Conservation (phyloP, 2,888 invertebrate species). For the Callinectes sapidus region DNA sequence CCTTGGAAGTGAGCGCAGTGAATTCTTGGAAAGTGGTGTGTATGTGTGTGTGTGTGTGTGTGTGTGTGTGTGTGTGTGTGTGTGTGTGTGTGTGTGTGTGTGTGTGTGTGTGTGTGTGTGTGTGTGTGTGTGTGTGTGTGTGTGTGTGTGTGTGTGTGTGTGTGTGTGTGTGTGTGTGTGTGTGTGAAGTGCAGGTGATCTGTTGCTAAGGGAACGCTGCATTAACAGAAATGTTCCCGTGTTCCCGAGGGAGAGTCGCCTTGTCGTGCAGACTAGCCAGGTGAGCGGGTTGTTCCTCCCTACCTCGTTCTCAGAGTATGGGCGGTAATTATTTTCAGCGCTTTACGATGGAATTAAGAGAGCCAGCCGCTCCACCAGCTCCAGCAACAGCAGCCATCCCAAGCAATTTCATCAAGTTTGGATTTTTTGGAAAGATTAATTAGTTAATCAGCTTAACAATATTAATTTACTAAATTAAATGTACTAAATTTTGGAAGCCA, state of each 20-base stretch:
- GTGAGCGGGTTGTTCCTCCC: not conserved
- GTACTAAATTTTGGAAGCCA: not conserved
- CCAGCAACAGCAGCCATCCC: not conserved
- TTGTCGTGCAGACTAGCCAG: not conserved
- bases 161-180: constrained; percentile 25
- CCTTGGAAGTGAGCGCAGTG: not conserved
- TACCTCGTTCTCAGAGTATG: not conserved
- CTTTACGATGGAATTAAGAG: not conserved
- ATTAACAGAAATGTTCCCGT: not conserved
- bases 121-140: constrained; percentile 25
- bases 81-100: constrained; percentile 25
- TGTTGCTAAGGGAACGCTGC: not conserved
- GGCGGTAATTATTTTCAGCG: not conserved
- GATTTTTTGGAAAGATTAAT: not conserved
- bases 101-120: constrained; percentile 25
- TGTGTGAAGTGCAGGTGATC: not conserved
- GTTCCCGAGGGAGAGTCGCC: not conserved
- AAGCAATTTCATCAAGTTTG: constrained; percentile 4
- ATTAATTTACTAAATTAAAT: constrained; percentile 7
- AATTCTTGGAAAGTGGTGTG: not conserved
- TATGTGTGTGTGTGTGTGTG: constrained; percentile 25
- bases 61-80: constrained; percentile 25
- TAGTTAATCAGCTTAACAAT: constrained; percentile 14
- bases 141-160: constrained; percentile 25
- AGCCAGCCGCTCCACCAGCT: not conserved